Evolutionary conservation across 1,140 invertebrate genomes (phyloP).

Genomic region (Drosophila navojoa): DNA sequence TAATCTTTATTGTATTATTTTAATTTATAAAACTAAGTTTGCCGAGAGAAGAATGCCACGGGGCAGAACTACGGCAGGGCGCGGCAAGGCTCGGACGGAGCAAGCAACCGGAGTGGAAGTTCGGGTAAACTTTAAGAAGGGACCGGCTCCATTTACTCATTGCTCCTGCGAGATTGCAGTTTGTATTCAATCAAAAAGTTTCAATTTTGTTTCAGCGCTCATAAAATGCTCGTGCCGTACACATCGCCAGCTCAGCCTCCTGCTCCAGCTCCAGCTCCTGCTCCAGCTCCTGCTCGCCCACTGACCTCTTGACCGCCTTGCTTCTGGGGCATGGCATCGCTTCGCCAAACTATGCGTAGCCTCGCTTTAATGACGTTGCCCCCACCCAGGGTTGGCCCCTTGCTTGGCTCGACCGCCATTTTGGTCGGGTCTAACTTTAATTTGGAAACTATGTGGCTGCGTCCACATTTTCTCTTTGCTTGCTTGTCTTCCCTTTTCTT

Average conservation of each 20-base stretch:
- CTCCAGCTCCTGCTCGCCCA: not conserved
- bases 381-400: slow-evolving; percentile 30
- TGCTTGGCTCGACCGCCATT: slow-evolving; percentile 12
- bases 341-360: slow-evolving; percentile 70
- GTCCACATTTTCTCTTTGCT: slow-evolving; percentile 28
- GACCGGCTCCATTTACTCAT: slow-evolving; percentile 48
- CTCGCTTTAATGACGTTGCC: slow-evolving; percentile 68
- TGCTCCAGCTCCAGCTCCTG: too few species aligned
- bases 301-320: slow-evolving; percentile 42
- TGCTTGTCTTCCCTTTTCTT: slow-evolving; percentile 31
- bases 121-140: slow-evolving; percentile 32
- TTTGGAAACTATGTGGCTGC: slow-evolving; percentile 66
- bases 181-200: slow-evolving; percentile 81
- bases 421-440: slow-evolving; percentile 58
- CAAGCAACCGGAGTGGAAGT: slow-evolving; percentile 42
- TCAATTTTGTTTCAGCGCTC: slow-evolving; percentile 69
- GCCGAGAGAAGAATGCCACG: slow-evolving; percentile 17
- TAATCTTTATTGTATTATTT: slow-evolving; percentile 82
- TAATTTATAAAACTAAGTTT: slow-evolving; percentile 80
- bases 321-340: slow-evolving; percentile 29
- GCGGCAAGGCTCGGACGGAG: not conserved
- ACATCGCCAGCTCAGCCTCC: not conserved
- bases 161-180: slow-evolving; percentile 66
- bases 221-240: slow-evolving; percentile 49
- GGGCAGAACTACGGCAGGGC: slow-evolving; percentile 22